Evolutionary conservation across 2,113 vertebrate genomes (phyloP), one percentile per base, ranked within the genome.

Genomic region (Charina bottae): DNA sequence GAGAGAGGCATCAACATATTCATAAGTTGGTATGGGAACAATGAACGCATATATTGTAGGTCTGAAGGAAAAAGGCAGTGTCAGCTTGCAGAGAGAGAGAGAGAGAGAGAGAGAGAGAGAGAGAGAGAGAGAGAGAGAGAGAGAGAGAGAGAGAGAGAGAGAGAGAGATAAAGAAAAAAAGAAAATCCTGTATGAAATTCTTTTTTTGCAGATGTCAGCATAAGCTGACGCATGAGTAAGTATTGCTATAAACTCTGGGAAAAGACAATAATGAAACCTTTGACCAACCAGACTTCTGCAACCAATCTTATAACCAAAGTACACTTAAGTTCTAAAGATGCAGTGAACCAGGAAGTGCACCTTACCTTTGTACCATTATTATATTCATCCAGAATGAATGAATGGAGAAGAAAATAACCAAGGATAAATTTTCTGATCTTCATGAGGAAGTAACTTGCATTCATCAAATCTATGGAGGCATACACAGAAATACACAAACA

Each of bases 31-130:
- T 94, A 72, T 93, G 96, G 97, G 97, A 97, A 98, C 96, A 98
- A 97, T 97, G 93, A 92, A 95, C 95, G 96, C 96, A 96, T 95
- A 97, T 96, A 97, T 97, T 97, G 95, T 96, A 97, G 96, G 96
- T 97, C 94, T 97, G 95, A 97, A 96, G 93, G 94, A 95, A 97
- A 96, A 95, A 97, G 95, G 96, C 96, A 97, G 93, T 97, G 97
- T 96, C 93, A 96, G 95, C 95, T 96, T 96, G 93, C 89, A 94
- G 96, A 96, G 97, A 94, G 95, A 91, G 96, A 97, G 56, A 19
- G 56, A 58, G 17, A 19, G 56, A 59, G 72, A 78, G 17, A 78
- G 72, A 78, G 2, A 78, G 7, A 42, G 3, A 78, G 2, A 15
- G 15, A 33, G 5, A 19, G 3, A 19, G 6, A 19, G 17, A 95